phyloP scores from a whole-genome alignment of 2,113 vertebrate species.

The Speoplatyrhinus poulsoni region DNA sequence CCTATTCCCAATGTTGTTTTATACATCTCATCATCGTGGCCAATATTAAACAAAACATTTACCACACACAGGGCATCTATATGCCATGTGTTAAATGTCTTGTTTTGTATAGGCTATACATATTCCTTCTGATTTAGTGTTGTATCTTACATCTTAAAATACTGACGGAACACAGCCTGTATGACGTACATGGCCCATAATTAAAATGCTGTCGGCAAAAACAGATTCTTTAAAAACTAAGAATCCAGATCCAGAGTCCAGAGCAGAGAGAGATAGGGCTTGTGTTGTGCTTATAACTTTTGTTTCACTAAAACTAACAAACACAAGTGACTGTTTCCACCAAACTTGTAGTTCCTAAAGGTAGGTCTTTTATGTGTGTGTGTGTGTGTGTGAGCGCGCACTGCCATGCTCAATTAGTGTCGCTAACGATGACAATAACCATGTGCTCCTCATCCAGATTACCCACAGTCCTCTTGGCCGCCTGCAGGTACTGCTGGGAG shows the following conservation, averaged over 20 bases:
- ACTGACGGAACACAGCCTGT: constrained; percentile 7
- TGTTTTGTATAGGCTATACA: not conserved
- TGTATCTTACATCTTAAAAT: constrained; percentile 28
- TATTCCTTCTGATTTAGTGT: constrained; percentile 39
- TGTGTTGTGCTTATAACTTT: too few species aligned
- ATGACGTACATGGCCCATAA: not conserved
- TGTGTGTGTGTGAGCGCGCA: not conserved
- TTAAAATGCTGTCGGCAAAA: not conserved
- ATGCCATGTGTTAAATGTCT: too few species aligned
- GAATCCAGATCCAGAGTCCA: too few species aligned
- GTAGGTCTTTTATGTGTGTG: not conserved
- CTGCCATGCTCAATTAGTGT: constrained; percentile 81
- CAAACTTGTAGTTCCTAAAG: too few species aligned
- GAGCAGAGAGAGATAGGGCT: too few species aligned
- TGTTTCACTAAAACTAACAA: too few species aligned
- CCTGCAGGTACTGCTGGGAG: constrained; percentile 94
- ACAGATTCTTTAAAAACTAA: not conserved
- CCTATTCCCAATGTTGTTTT: not conserved
- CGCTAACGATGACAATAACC: constrained; percentile 93
- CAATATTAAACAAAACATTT: constrained; percentile 5
- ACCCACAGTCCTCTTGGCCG: constrained; percentile 88
- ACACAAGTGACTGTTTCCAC: too few species aligned
- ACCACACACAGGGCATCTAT: not conserved
- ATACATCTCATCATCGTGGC: constrained; percentile 7
- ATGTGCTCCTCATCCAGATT: constrained; percentile 96